These are phyloP conservation scores for Drosophila niveifrons DNA, from an alignment of 2,888 invertebrate genomes.

Conservation along the genomic window DNA sequence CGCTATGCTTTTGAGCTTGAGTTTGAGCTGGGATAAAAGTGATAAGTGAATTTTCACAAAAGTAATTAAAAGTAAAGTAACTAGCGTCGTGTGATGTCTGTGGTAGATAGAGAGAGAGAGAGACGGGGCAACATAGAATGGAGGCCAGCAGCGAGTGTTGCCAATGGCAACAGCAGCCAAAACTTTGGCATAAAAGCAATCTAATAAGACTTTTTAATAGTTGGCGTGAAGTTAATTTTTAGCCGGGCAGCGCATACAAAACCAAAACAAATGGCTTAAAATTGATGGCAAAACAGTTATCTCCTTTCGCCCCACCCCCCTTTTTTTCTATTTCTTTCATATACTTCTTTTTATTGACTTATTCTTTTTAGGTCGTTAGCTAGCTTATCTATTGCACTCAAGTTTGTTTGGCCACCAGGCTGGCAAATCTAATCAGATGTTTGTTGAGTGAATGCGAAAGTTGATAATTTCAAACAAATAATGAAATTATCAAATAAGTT, in stretches of 20 bases:
- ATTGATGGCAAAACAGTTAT: slow-evolving; percentile 53
- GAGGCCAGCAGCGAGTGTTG: slow-evolving; percentile 8
- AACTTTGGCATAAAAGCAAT: slow-evolving; percentile 77
- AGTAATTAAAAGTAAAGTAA: slow-evolving; percentile 82
- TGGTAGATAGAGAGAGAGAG: slow-evolving; percentile 26
- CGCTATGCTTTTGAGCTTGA: slow-evolving; percentile 53
- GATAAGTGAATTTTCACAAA: slow-evolving; percentile 82
- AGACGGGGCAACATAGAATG: neutral
- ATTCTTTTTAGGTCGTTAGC: slow-evolving; percentile 4
- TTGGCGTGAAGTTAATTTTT: slow-evolving; percentile 65
- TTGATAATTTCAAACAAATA: neutral
- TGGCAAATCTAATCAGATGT: slow-evolving; percentile 1
- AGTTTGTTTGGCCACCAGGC: neutral
- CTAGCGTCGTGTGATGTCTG: slow-evolving; percentile 80
- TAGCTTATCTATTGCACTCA: neutral
- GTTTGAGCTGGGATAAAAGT: slow-evolving; percentile 80
- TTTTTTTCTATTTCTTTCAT: neutral
- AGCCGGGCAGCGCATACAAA: slow-evolving; percentile 43
- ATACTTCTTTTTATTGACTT: neutral
- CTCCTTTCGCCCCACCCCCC: neutral
- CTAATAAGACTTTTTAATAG: slow-evolving; percentile 81
- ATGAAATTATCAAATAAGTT: neutral
- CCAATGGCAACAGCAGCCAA: slow-evolving; percentile 53
- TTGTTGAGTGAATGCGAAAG: neutral
- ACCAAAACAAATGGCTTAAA: slow-evolving; percentile 55